phyloP scores from a whole-genome alignment of 2,888 invertebrate species.

The Phragmatobia fuliginosa region DNA sequence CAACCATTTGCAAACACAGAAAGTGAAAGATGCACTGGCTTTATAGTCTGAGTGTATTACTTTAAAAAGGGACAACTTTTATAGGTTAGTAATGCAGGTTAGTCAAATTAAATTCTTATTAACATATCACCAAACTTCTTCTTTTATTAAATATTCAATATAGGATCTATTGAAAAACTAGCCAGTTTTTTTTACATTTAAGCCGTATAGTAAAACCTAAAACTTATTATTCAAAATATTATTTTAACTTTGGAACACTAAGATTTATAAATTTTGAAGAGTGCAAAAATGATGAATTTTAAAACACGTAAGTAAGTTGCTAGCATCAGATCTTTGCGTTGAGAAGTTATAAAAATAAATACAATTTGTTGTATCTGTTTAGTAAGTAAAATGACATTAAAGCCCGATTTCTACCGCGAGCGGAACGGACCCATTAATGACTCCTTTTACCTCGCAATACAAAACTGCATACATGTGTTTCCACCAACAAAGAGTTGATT shows the following conservation, averaged over 20 bases:
- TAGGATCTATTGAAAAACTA: too few species aligned
- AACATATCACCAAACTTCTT: too few species aligned
- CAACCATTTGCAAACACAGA: slow-evolving; percentile 48
- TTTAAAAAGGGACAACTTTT: slow-evolving; percentile 36
- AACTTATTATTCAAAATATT: too few species aligned
- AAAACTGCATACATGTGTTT: too few species aligned
- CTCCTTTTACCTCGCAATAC: too few species aligned
- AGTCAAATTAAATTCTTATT: neutral
- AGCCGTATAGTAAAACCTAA: too few species aligned
- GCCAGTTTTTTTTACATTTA: too few species aligned
- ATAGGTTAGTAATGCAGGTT: slow-evolving; percentile 39
- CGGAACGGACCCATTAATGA: too few species aligned
- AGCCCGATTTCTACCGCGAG: too few species aligned
- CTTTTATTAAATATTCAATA: too few species aligned
- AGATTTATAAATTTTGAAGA: neutral
- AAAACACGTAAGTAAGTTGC: neutral
- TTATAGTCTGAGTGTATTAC: slow-evolving; percentile 39
- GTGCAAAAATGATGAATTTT: neutral
- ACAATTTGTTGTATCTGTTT: neutral
- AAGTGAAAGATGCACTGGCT: slow-evolving; percentile 59
- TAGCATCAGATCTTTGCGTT: neutral
- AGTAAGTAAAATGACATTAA: neutral
- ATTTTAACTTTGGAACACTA: neutral
- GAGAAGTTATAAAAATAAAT: neutral
- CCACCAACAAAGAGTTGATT: too few species aligned